Evolutionary conservation across 2,888 invertebrate species (phyloP).

Genomic region (Glaucopsyche alexis): DNA sequence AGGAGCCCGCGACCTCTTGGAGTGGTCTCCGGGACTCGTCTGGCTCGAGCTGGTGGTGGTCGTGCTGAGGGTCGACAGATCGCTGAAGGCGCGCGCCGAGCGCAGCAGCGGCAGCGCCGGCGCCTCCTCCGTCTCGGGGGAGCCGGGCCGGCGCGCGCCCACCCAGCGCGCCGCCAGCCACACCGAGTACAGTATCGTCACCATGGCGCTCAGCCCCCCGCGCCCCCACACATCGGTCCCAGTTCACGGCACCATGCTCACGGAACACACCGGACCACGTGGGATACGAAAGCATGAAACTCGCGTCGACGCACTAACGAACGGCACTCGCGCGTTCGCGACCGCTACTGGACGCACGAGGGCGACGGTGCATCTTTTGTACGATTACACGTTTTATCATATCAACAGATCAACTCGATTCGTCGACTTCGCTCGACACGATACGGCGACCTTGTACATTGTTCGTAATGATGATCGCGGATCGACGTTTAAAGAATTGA

Average conservation of each 20-base stretch:
- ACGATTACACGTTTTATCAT: constrained; percentile 62
- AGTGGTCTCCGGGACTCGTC: constrained; percentile 66
- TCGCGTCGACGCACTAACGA: constrained; percentile 51
- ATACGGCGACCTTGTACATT: constrained; percentile 33
- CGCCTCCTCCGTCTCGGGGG: constrained; percentile 66
- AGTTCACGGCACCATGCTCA: constrained; percentile 48
- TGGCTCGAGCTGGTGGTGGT: constrained; percentile 75
- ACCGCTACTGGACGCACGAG: constrained; percentile 60
- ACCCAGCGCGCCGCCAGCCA: constrained; percentile 81
- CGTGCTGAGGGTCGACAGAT: constrained; percentile 73
- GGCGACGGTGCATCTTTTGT: constrained; percentile 54
- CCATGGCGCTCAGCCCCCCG: constrained; percentile 68
- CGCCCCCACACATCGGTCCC: constrained; percentile 50
- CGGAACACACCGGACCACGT: constrained; percentile 37
- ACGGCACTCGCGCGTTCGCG: constrained; percentile 65
- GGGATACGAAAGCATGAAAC: constrained; percentile 43
- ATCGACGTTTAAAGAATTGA: constrained; percentile 40
- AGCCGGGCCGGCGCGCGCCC: constrained; percentile 53
- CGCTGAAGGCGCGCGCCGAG: constrained; percentile 73
- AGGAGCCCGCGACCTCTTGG: constrained; percentile 66
- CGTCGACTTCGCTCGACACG: constrained; percentile 35
- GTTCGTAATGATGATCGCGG: constrained; percentile 38
- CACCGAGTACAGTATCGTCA: constrained; percentile 82
- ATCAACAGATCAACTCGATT: constrained; percentile 62
- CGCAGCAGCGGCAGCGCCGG: constrained; percentile 70